A percentile compares a stretch with the other conserved stretches of the same genome.
These are phyloP conservation scores for Trigoniulus corallinus DNA, from an alignment of 1,140 invertebrate species.

Conservation along the genomic window DNA sequence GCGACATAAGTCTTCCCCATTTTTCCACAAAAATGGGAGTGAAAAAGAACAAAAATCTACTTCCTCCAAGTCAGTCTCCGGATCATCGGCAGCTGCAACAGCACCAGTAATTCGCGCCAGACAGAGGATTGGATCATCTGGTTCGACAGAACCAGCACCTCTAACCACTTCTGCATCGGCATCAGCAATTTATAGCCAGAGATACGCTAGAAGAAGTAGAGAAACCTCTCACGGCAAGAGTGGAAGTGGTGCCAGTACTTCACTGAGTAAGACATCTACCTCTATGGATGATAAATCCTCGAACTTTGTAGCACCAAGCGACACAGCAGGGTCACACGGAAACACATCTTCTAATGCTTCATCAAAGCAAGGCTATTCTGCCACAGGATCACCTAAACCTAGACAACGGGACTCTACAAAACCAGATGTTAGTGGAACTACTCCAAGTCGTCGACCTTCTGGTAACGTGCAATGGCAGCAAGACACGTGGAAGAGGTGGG, in stretches of 20 bases:
- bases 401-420: slow-evolving; percentile 6
- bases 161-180: neutral
- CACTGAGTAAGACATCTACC: neutral
- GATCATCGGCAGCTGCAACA: neutral
- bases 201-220: neutral
- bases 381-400: slow-evolving; percentile 31
- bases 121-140: neutral
- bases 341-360: slow-evolving; percentile 28
- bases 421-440: slow-evolving; percentile 2
- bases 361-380: slow-evolving; percentile 35
- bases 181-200: neutral
- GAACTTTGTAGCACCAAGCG: no score
- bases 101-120: neutral
- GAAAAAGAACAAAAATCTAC: neutral
- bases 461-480: slow-evolving; percentile 13
- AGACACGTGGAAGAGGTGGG: slow-evolving; percentile 52
- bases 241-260: neutral
- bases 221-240: neutral
- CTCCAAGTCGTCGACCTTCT: slow-evolving; percentile 17
- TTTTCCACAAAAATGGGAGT: no score
- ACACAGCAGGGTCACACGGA: slow-evolving; percentile 40
- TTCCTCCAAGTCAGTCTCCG: neutral
- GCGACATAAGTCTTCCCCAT: slow-evolving; percentile 26
- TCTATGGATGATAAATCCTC: no score
- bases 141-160: neutral